Base-by-base conservation (phyloP, 2,888 invertebrate genomes). In the Pegoplata infirma region DNA sequence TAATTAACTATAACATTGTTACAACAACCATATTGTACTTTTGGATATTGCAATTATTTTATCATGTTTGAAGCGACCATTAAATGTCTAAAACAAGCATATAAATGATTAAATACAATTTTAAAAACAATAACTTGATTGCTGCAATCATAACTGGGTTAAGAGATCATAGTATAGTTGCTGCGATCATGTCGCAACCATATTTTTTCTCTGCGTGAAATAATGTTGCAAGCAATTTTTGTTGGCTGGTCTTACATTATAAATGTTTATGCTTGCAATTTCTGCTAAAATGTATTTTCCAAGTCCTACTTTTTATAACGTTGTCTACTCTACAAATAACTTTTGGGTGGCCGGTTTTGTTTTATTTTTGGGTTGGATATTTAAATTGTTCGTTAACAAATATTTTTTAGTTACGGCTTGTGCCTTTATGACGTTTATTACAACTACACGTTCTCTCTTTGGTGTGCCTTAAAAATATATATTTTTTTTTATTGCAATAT, bases 361-460 rank as follows among this genome's bases (percentile, higher is more conserved):
- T 46, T n/a, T n/a, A 21, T 46, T 40, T 21, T 46, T 64, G 63
- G 36, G 49, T 21, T 49, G 17, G 16, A 23, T 53, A 68, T 63
- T 63, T 77, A 51, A 63, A 61, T 58, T 28, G 28, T 55, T 67
- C 23, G 56, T 64, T 64, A 53, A 28, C 58, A 66, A 59, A 69
- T 32, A 71, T n/a, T 58, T n/a, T 49, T 63, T 75, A 63, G 79
- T 67, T 72, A 75, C 63, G 71, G 51, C 21, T 71, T 72, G 71
- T 67, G 71, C 71, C 67, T 63, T 79, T 53, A 56, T 72, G 79
- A 75, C 71, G 46, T 75, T 79, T 79, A 79, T 75, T 63, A 61
- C 63, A 68, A n/a, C n/a, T 46, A 61, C 47, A 51, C 67, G 56
- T 40, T 32, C 25, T 32, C 16, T 53, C n/a, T 78, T 49, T 28